A percentile compares a stretch with the other conserved stretches of the same genome.
Evolutionary conservation across 2,113 vertebrate species (phyloP).

Genomic region (Thalassarche chlororhynchos): DNA sequence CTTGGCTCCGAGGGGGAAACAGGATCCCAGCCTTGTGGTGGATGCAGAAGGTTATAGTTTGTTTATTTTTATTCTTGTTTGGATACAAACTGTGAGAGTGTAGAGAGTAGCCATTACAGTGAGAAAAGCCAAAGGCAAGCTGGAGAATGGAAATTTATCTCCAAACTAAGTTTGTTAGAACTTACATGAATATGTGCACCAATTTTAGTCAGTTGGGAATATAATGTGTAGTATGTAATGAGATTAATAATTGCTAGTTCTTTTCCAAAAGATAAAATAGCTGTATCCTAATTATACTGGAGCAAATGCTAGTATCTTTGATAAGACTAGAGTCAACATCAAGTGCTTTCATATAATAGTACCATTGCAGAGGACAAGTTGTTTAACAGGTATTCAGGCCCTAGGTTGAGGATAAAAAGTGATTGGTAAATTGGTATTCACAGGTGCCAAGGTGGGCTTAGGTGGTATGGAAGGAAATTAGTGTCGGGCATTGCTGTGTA

Average conservation of each 20-base stretch:
- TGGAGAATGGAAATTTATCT: neutral
- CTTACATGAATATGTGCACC: neutral
- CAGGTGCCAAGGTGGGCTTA: neutral
- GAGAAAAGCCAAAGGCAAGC: neutral
- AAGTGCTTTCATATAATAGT: neutral
- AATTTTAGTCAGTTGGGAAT: neutral
- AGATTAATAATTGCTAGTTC: neutral
- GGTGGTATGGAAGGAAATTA: neutral
- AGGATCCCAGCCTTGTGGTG: neutral
- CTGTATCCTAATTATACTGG: neutral
- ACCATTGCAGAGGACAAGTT: neutral
- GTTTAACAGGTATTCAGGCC: neutral
- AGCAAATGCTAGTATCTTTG: neutral
- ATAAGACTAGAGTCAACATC: neutral
- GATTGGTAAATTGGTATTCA: neutral
- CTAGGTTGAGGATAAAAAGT: neutral
- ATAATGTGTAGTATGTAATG: neutral
- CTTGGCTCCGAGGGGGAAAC: constrained; percentile 34
- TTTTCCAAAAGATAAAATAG: neutral
- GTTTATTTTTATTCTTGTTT: constrained; percentile 59
- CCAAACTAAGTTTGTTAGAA: neutral
- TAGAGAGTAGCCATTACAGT: neutral
- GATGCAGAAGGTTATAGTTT: constrained; percentile 45
- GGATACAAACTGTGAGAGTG: constrained; percentile 15
- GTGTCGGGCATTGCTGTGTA: neutral